Base-by-base conservation (phyloP, 2,113 vertebrate genomes). In the Ochotona curzoniae region DNA sequence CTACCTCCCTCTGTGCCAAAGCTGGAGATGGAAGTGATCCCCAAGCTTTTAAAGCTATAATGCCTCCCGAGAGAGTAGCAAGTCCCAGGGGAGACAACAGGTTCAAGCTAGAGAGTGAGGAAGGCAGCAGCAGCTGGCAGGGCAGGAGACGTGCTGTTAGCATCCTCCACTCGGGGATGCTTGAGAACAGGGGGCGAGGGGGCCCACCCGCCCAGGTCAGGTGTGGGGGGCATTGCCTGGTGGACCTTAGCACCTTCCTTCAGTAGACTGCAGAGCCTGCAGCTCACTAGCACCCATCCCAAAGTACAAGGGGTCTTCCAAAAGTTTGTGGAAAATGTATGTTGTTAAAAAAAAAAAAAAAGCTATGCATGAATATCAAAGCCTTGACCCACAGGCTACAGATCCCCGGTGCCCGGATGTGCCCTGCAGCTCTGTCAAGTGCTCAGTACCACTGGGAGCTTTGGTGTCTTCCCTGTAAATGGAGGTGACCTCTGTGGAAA, bases 31-130 rank as follows among this genome's bases (percentile, higher is more conserved):
- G 82, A 83, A 38, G 63, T 30, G 30, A 12, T 35, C 71, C 54
- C 6, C 0, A 30, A 13, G 7, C 28, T 15, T 0, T 8, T 57
- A 5, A 18, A 10, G 23, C 38, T 4, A 21, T 25, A n/a, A 20
- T 18, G 23, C 57, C 82, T 80, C 61, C 57, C 28, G 30, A 0
- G 17, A 69, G 71, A 7, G 64, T 76, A 94, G 67, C 69, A 7
- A 84, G 47, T 67, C 25, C 1, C 35, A 51, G 5, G 8, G 9
- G 38, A 74, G 80, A 71, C 10, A 7, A 51, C 2, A 21, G 73
- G 30, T 8, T 28, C 6, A 10, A 25, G 44, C 17, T 30, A 23
- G 64, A 23, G 35, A 32, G 14, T 14, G 54, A 51, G 63, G 91
- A 74, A 35, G 73, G 64, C 18, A 26, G 57, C 25, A 35, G 64